These are phyloP conservation scores for Ifrita kowaldi DNA, from an alignment of 2,113 vertebrate genomes.

Conservation along the genomic window DNA sequence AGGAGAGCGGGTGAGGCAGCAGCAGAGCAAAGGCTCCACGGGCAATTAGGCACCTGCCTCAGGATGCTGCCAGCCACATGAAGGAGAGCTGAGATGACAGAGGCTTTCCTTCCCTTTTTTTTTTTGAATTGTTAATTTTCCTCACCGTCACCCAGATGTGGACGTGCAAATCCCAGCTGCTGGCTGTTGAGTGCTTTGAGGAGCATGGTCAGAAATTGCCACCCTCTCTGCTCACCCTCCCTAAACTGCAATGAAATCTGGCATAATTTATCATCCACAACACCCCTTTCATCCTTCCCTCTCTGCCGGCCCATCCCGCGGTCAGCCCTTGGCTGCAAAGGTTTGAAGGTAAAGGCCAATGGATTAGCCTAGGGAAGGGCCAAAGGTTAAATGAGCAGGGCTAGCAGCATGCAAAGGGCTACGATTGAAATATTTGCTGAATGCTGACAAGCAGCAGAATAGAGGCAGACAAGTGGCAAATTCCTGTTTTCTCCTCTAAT, in stretches of 20 bases:
- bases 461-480: slow-evolving; percentile 79
- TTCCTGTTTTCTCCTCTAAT: slow-evolving; percentile 75
- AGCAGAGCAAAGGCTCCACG: neutral
- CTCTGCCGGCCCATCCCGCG: neutral
- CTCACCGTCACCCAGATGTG: neutral
- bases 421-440: slow-evolving; percentile 77
- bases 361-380: slow-evolving; percentile 59
- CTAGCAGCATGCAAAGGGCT: slow-evolving; percentile 62
- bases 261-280: neutral
- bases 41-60: neutral
- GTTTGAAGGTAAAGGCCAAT: slow-evolving; percentile 52
- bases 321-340: slow-evolving; percentile 19
- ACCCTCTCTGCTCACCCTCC: neutral
- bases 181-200: neutral
- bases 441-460: slow-evolving; percentile 76
- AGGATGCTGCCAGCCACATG: rapidly evolving
- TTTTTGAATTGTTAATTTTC: neutral
- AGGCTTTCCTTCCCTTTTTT: neutral
- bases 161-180: neutral
- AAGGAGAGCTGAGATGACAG: neutral
- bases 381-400: slow-evolving; percentile 71
- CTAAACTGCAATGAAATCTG: neutral
- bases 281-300: neutral
- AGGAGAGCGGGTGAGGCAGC: neutral
- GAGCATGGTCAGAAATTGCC: neutral